Conservation (phyloP, 2,797 vertebrate genomes). For the Pseudomugil tenellus region DNA sequence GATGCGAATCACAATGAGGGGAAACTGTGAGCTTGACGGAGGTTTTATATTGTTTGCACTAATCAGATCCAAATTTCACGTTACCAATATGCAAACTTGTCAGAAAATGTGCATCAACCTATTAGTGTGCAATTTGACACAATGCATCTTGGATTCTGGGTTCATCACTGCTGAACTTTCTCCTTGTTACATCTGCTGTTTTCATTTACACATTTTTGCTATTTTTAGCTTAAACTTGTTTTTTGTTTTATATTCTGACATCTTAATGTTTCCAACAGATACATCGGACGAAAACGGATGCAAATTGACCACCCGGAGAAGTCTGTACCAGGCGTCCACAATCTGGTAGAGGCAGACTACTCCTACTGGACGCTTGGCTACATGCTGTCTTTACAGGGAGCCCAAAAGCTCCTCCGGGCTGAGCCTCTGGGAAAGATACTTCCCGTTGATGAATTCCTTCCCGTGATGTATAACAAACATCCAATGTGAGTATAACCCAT, state of each 20-base stretch:
- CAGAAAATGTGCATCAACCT: too few species aligned
- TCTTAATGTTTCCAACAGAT: constrained; percentile 72
- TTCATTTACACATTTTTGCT: too few species aligned
- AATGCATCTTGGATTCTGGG: background rate
- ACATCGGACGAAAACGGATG: constrained; percentile 93
- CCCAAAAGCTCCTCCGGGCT: constrained; percentile 87
- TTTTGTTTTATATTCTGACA: background rate
- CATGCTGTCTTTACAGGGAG: constrained; percentile 88
- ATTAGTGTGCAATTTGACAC: background rate
- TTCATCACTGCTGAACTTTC: background rate
- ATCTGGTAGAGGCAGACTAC: constrained; percentile 91
- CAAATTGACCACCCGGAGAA: constrained; percentile 90
- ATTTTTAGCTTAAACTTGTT: background rate
- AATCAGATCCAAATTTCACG: background rate
- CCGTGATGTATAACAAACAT: constrained; percentile 93
- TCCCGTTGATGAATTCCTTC: constrained; percentile 93
- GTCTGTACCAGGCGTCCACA: constrained; percentile 86
- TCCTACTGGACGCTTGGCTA: constrained; percentile 95
- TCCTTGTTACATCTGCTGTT: background rate
- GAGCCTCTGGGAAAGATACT: constrained; percentile 87
- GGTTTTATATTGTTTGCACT: background rate
- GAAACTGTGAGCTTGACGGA: too few species aligned
- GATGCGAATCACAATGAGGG: too few species aligned
- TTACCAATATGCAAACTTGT: background rate
- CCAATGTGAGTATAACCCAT: constrained; percentile 84